Evolutionary conservation across 2,113 vertebrate genomes (phyloP), one percentile per base, ranked within the genome.

Genomic region (Bagarius yarrelli): DNA sequence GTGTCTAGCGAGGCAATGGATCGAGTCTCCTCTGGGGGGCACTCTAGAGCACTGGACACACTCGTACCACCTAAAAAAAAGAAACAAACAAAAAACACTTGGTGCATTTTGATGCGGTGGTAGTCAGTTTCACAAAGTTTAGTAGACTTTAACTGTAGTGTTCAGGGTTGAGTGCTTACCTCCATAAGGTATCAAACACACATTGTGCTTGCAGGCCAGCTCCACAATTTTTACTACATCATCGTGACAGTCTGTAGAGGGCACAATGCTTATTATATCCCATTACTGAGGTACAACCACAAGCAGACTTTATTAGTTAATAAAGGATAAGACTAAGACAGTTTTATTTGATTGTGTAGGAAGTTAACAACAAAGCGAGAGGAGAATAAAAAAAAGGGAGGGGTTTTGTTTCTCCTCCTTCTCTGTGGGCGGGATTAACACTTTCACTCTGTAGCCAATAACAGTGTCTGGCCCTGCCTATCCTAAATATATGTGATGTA

Each of bases 121-220:
- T 56, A 21, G 52, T 4, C 5, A 36, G 66, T 52, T 71, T 44
- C 16, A 63, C n/a, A 64, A 15, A 4, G 30, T 30, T 34, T 19
- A 44, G 19, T 4, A 36, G 55, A 21, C 16, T 77, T 71, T 40
- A 32, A 79, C 25, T 53, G 21, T 61, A 13, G 13, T 30, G 23
- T 76, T 55, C 25, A 32, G 19, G 76, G 1, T 78, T 5, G 40
- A 86, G 88, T 76, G 91, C 96, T 94, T 93, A 98, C 98, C 98
- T 88, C 98, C 98, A 90, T 94, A 97, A 44, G 98, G 98, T 88
- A 99, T 99, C 89, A 99, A 90, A 94, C 98, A 99, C 89, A 98
- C 90, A 87, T 96, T 94, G 87, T 98, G 94, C 93, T 95, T 97
- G 93, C 95, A 95, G 0, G 97, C 96, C 91, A 99, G 92, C 82